Evolutionary conservation across 2,797 vertebrate species (phyloP), one percentile per base, ranked within the genome.

Genomic region (Spea hammondii): DNA sequence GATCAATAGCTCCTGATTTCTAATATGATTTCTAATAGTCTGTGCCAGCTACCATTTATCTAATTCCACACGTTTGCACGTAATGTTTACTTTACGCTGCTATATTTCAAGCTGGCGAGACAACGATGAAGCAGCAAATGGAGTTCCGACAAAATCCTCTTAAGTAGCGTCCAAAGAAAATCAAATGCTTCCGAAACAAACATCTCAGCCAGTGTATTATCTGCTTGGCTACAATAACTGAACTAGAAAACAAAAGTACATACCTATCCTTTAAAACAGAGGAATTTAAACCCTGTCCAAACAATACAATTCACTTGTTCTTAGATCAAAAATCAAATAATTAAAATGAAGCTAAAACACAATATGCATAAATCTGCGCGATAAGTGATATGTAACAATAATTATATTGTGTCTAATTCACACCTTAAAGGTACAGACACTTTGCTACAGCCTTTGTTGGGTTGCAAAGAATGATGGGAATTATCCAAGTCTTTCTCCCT

Each of bases 81-180:
- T 62, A 69, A 68, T 82, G 70, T 82, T 82, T 82, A 77, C 79
- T 73, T 57, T 74, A 57, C 68, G 70, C 65, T 57, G 55, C 55
- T 17, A 62, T 65, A 70, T 54, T 70, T 74, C 54, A 73, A 68
- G 69, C 62, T 48, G 46, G 64, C 54, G 54, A 65, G 79, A 69
- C 73, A 53, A 82, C 49, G 65, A 77, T 77, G 70, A 77, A 82
- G 79, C 79, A 82, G 75, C 55, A 82, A 82, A 82, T 77, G 77
- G 74, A 77, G 79, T 77, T 77, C 74, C 74, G 79, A 82, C 79
- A 77, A 82, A 82, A 82, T 82, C 75, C 79, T 82, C 79, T 82
- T 82, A 82, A 73, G 48, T 65, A 62, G 62, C 45, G 57, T 73
- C 65, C 71, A n/a, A 50, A 54, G 55, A n/a, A 69, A 70, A 82